phyloP scores from a whole-genome alignment of 2,797 vertebrate species.

The Rhinophrynus dorsalis region DNA sequence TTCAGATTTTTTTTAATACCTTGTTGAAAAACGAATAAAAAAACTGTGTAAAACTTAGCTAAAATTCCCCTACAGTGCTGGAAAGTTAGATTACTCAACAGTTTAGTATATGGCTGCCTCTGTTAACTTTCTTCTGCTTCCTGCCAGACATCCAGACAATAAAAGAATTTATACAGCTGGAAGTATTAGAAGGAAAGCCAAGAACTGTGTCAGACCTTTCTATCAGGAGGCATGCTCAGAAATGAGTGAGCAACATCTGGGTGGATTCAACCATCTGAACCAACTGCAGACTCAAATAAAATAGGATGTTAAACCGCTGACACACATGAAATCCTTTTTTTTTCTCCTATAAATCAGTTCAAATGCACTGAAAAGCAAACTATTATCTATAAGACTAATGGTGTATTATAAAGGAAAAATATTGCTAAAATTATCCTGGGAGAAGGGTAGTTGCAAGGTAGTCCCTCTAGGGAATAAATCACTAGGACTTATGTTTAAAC shows the following conservation, averaged over 20 bases:
- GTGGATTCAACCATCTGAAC: conserved; percentile 59
- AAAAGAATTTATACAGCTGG: conserved; percentile 88
- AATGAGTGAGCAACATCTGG: conserved; percentile 70
- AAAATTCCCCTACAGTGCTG: conserved; percentile 53
- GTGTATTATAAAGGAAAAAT: too few relatives aligned
- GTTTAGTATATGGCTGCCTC: conserved; percentile 67
- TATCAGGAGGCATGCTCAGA: conserved; percentile 63
- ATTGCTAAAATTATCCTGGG: too few relatives aligned
- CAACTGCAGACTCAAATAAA: conserved; percentile 17
- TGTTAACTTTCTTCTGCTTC: conserved; percentile 74
- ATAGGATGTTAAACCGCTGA: conserved; percentile 14
- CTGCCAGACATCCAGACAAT: conserved; percentile 84
- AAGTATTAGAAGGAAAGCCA: conserved; percentile 77
- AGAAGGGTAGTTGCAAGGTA: too few relatives aligned
- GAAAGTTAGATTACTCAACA: conserved; percentile 67
- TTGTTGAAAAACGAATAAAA: too few relatives aligned
- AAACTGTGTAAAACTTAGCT: conserved; percentile 38
- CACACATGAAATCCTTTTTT: conserved; percentile 14
- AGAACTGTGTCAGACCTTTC: conserved; percentile 70
- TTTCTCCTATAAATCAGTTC: too few relatives aligned
- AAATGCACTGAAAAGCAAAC: too few relatives aligned
- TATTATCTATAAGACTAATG: too few relatives aligned
- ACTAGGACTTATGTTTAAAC: too few relatives aligned
- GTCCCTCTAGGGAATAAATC: too few relatives aligned
- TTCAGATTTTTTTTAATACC: too few relatives aligned